phyloP scores from a whole-genome alignment of 1,140 invertebrate species.

The Physella acuta region DNA sequence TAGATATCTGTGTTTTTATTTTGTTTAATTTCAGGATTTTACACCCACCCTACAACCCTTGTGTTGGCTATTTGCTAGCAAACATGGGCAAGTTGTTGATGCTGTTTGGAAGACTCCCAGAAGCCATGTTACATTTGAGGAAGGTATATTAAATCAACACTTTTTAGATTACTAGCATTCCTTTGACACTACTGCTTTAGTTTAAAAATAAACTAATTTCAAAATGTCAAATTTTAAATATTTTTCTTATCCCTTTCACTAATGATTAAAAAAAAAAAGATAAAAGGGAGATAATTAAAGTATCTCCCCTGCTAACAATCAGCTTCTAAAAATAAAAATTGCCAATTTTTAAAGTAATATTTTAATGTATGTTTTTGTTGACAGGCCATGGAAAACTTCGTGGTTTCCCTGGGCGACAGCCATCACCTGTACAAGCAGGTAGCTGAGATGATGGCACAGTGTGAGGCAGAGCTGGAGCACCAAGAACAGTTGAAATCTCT shows the following conservation, averaged over 20 bases:
- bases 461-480: slow-evolving; percentile 14
- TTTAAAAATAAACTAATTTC: background rate
- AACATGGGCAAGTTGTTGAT: slow-evolving; percentile 20
- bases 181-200: background rate
- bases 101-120: background rate
- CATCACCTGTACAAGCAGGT: slow-evolving; percentile 11
- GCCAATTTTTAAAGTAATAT: too few relatives aligned
- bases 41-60: slow-evolving; percentile 13
- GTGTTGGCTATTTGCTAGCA: slow-evolving; percentile 16
- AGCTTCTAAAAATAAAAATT: too few relatives aligned
- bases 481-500: too few relatives aligned
- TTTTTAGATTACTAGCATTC: background rate
- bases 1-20: too few relatives aligned
- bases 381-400: slow-evolving; percentile 18
- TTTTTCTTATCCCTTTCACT: too few relatives aligned
- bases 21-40: slow-evolving; percentile 10
- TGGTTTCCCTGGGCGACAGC: slow-evolving; percentile 12
- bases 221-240: background rate
- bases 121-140: slow-evolving; percentile 10
- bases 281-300: too few relatives aligned
- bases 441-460: slow-evolving; percentile 8
- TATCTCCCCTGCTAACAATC: too few relatives aligned
- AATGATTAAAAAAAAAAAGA: too few relatives aligned
- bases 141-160: slow-evolving; percentile 14
- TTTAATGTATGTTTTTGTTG: slow-evolving; percentile 5